These are phyloP conservation scores for Cercopithecus hamlyni DNA, from an alignment of 2,797 vertebrate genomes.

Conservation along the genomic window DNA sequence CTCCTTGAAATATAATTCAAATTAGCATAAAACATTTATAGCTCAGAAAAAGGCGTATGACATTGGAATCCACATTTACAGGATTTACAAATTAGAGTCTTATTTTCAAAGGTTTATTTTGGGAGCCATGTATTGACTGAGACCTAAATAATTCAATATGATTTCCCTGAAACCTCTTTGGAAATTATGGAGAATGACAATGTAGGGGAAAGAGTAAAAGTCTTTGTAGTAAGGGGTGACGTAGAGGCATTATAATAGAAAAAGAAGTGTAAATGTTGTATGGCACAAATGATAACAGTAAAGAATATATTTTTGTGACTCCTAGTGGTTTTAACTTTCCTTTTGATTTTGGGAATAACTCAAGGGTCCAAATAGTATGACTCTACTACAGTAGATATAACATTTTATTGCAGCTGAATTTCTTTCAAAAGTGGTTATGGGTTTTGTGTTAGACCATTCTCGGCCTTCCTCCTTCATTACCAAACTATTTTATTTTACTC, in stretches of 20 bases:
- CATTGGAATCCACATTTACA: neutral
- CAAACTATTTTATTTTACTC: neutral
- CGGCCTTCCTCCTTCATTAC: neutral
- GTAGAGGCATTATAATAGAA: neutral
- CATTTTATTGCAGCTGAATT: neutral
- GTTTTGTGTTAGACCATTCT: neutral
- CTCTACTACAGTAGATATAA: neutral
- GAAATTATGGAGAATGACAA: neutral
- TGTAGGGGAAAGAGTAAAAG: neutral
- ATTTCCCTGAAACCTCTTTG: neutral
- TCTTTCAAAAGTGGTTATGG: neutral
- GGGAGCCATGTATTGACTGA: neutral
- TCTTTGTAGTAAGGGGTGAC: neutral
- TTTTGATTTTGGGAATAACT: slow-evolving; percentile 40
- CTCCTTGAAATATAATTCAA: neutral
- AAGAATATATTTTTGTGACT: neutral
- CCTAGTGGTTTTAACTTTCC: neutral
- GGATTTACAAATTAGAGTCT: neutral
- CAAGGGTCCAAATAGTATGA: neutral
- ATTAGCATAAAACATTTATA: neutral
- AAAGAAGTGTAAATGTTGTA: neutral
- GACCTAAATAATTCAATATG: neutral
- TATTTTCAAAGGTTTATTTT: neutral
- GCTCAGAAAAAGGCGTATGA: neutral
- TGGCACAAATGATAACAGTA: neutral